A percentile compares a stretch with the other conserved stretches of the same genome.
Evolutionary conservation across 2,888 invertebrate species (phyloP).

Genomic region (Diachrysia chrysitis): DNA sequence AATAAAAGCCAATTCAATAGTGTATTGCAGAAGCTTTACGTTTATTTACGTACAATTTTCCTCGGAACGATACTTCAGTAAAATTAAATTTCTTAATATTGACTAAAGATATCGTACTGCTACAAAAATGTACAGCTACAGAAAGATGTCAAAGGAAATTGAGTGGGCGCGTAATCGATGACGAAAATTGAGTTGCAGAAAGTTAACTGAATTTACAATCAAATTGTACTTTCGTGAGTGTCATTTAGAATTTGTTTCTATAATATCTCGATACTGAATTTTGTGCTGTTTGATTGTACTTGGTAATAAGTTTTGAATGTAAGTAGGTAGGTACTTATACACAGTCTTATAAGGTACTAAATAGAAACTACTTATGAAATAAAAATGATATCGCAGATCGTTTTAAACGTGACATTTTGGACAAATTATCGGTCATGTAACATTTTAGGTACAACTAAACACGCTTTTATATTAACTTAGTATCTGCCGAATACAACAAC

Average conservation of each 20-base stretch:
- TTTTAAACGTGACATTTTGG: too few relatives aligned
- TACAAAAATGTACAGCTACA: slow-evolving; percentile 18
- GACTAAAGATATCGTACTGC: slow-evolving; percentile 13
- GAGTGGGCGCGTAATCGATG: slow-evolving; percentile 46
- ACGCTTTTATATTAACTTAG: too few relatives aligned
- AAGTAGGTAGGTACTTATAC: neutral
- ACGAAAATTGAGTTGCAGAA: slow-evolving; percentile 37
- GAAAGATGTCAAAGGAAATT: slow-evolving; percentile 33
- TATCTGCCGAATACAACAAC: too few relatives aligned
- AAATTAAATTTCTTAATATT: slow-evolving; percentile 26
- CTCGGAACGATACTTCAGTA: neutral
- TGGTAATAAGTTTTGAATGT: neutral
- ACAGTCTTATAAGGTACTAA: too few relatives aligned
- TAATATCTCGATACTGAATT: neutral
- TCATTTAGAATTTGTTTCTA: slow-evolving; percentile 15
- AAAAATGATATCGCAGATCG: too few relatives aligned
- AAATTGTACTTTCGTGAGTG: slow-evolving; percentile 32
- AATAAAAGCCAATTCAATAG: neutral
- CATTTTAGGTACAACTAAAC: too few relatives aligned
- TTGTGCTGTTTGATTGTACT: neutral
- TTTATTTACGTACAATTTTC: slow-evolving; percentile 11
- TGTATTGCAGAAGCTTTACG: neutral
- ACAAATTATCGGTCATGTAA: too few relatives aligned
- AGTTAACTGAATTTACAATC: slow-evolving; percentile 33
- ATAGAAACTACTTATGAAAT: neutral